phyloP scores from a whole-genome alignment of 2,797 vertebrate species.

The Chromobotia macracanthus region DNA sequence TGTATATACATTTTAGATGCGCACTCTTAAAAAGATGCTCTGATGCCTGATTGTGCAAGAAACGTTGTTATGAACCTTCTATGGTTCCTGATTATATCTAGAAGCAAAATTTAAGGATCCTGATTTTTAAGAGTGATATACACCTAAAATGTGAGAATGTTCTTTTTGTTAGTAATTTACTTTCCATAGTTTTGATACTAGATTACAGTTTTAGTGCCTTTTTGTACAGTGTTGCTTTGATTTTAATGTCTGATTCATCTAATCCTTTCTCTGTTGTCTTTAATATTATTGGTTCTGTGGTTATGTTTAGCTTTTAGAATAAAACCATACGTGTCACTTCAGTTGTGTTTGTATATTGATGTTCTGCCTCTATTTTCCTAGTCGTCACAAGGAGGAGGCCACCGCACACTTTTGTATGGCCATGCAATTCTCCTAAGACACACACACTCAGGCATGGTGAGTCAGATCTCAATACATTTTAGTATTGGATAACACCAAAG shows the following conservation, averaged over 20 bases:
- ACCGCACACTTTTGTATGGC: constrained; percentile 89
- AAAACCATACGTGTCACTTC: background rate
- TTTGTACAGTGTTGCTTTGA: no score
- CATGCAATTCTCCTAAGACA: constrained; percentile 93
- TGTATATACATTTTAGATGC: background rate
- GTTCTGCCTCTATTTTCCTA: constrained; percentile 55
- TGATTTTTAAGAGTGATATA: no score
- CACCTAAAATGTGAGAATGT: no score
- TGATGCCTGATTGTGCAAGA: background rate
- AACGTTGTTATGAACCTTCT: no score
- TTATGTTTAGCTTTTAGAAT: background rate
- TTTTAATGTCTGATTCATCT: background rate
- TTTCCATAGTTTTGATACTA: no score
- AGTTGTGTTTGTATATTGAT: background rate
- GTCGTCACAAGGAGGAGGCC: constrained; percentile 93
- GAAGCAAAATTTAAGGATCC: no score
- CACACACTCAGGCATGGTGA: constrained; percentile 91
- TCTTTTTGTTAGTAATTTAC: no score
- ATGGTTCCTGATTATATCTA: no score
- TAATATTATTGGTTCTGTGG: background rate
- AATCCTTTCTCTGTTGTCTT: background rate
- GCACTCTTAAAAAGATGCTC: background rate
- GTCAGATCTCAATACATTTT: constrained; percentile 47
- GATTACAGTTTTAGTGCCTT: no score
- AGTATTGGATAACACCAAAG: background rate